phyloP scores from a whole-genome alignment of 92 coral and sea anemone species.

The Plumapathes pennacea region DNA sequence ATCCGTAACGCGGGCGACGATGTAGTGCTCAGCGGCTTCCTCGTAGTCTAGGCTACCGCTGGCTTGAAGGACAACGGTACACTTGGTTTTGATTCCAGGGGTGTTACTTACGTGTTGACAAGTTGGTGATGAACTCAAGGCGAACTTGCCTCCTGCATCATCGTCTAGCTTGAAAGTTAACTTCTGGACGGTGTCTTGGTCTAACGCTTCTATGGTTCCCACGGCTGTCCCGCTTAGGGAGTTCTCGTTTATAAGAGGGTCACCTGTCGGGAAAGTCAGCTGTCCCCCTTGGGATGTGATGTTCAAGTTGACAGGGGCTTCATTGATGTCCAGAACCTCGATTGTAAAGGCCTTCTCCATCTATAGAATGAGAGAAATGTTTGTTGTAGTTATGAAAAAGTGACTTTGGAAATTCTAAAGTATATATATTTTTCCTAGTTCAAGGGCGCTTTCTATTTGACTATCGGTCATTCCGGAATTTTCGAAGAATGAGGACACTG shows the following conservation, averaged over 20 bases:
- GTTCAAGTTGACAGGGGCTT: slow-evolving; percentile 77
- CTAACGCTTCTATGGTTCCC: slow-evolving; percentile 76
- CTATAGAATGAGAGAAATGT: slow-evolving; percentile 19
- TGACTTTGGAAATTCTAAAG: no score
- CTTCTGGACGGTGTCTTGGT: slow-evolving; percentile 57
- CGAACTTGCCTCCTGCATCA: slow-evolving; percentile 58
- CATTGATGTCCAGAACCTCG: slow-evolving; percentile 84
- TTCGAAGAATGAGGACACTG: no score
- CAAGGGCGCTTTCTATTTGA: no score
- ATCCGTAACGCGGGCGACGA: slow-evolving; percentile 72
- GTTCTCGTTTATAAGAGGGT: slow-evolving; percentile 71
- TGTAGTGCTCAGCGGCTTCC: slow-evolving; percentile 14
- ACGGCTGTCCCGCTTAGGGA: slow-evolving; percentile 48
- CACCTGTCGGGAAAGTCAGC: slow-evolving; percentile 49
- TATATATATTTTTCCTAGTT: no score
- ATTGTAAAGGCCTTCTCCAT: slow-evolving; percentile 71
- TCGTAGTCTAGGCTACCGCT: slow-evolving; percentile 71
- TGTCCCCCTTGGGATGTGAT: slow-evolving; percentile 72
- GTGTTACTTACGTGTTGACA: slow-evolving; percentile 47
- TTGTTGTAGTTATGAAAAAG: no score
- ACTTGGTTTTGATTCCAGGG: slow-evolving; percentile 61
- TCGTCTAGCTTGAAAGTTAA: slow-evolving; percentile 73
- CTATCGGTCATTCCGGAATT: no score
- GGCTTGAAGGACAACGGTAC: slow-evolving; percentile 36
- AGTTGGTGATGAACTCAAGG: slow-evolving; percentile 10